Percentiles rank a stretch among this genome's conserved stretches.
These are phyloP conservation scores for Altica lythri DNA, from an alignment of 2,888 invertebrate species.

Conservation along the genomic window DNA sequence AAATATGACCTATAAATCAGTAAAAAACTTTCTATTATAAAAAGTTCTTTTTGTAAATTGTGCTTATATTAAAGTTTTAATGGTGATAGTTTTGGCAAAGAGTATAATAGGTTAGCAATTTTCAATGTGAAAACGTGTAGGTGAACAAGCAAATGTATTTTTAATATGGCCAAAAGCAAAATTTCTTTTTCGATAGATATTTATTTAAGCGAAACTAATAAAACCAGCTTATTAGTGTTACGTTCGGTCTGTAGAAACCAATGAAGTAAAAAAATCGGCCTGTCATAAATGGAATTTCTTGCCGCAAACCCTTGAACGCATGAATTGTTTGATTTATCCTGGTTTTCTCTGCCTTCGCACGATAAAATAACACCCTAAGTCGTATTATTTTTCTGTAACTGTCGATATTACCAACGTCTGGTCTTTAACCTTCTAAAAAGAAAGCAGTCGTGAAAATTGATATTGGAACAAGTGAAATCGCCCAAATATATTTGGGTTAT, in stretches of 20 bases:
- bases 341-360: slow-evolving; percentile 25
- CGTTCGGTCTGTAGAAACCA: slow-evolving; percentile 15
- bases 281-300: slow-evolving; percentile 29
- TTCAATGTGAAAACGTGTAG: too few species aligned
- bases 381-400: slow-evolving; percentile 32
- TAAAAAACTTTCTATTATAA: too few species aligned
- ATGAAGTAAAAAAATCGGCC: slow-evolving; percentile 24
- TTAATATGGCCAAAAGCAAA: too few species aligned
- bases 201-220: slow-evolving; percentile 22
- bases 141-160: too few species aligned
- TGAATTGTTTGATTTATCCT: slow-evolving; percentile 34
- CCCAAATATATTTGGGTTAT: slow-evolving; percentile 1
- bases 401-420: slow-evolving; percentile 27
- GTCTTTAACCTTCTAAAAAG: slow-evolving; percentile 9
- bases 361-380: slow-evolving; percentile 33
- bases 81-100: too few species aligned
- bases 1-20: too few species aligned
- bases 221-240: slow-evolving; percentile 22
- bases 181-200: neutral
- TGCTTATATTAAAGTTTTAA: too few species aligned
- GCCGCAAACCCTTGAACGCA: slow-evolving; percentile 28
- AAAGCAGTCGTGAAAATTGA: slow-evolving; percentile 15
- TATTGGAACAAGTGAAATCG: slow-evolving; percentile 8
- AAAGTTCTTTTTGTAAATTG: too few species aligned
- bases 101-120: too few species aligned